These are phyloP conservation scores for Pseudomyrmex flavicornis DNA, from an alignment of 1,140 invertebrate species.

Conservation along the genomic window DNA sequence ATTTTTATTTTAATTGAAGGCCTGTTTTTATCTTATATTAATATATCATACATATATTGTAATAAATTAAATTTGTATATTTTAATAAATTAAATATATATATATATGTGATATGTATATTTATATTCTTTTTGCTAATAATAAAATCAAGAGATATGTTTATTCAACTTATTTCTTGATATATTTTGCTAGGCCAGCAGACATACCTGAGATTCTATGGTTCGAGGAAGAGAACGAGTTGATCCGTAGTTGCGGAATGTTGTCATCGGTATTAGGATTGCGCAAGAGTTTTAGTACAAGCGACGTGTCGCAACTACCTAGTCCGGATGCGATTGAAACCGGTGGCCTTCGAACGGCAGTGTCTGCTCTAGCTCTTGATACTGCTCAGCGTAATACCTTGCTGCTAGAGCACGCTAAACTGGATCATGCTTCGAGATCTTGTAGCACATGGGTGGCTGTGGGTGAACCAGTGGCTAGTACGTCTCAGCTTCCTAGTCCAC, in stretches of 20 bases:
- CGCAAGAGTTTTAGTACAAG: conserved; percentile 93
- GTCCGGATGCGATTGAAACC: conserved; percentile 79
- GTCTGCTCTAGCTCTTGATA: conserved; percentile 89
- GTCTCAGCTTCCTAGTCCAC: conserved; percentile 90
- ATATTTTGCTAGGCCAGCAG: conserved; percentile 82
- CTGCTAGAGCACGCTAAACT: conserved; percentile 87
- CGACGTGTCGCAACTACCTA: conserved; percentile 88
- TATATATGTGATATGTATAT: no score
- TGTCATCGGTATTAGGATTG: conserved; percentile 91
- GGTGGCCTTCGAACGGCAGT: conserved; percentile 85
- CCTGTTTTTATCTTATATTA: no score
- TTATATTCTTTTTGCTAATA: no score
- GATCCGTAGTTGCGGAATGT: conserved; percentile 91
- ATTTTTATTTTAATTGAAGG: no score
- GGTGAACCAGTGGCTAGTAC: conserved; percentile 89
- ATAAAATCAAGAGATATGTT: no score
- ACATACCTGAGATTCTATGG: conserved; percentile 89
- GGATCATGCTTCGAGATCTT: conserved; percentile 91
- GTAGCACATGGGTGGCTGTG: conserved; percentile 94
- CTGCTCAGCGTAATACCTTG: conserved; percentile 87
- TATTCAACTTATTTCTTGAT: neutral
- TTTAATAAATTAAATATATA: no score
- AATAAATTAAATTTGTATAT: no score
- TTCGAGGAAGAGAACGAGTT: conserved; percentile 92
- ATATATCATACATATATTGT: no score